Percentiles rank a stretch among this genome's conserved stretches.
Evolutionary conservation across 1,140 invertebrate genomes (phyloP).

Genomic region (Drosophila gunungcola): DNA sequence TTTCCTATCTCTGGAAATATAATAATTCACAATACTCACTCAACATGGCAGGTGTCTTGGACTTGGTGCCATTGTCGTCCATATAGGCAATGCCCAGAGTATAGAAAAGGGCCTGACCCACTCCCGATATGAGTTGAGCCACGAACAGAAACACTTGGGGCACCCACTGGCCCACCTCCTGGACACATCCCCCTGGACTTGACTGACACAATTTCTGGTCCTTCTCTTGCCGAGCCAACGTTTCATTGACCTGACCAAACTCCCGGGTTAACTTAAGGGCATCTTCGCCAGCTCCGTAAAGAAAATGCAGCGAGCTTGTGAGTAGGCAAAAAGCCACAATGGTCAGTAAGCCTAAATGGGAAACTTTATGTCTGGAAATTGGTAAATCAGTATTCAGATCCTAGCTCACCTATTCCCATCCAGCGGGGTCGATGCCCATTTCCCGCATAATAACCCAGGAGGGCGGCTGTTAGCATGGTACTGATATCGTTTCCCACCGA

Average conservation of each 20-base stretch:
- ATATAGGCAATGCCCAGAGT: constrained; percentile 89
- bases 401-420: constrained; percentile 69
- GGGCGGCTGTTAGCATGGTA: constrained; percentile 57
- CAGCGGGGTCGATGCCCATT: constrained; percentile 73
- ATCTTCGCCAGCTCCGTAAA: constrained; percentile 90
- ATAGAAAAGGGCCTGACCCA: constrained; percentile 88
- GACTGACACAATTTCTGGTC: constrained; percentile 48
- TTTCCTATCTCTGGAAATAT: too few species aligned
- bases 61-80: constrained; percentile 89
- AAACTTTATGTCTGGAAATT: constrained; percentile 5
- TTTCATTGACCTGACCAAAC: constrained; percentile 84
- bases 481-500: constrained; percentile 88
- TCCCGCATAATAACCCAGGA: constrained; percentile 69
- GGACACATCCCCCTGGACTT: constrained; percentile 20
- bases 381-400: constrained; percentile 85
- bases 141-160: constrained; percentile 87
- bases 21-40: constrained; percentile 84
- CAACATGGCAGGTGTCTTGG: constrained; percentile 88
- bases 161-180: constrained; percentile 85
- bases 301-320: constrained; percentile 89
- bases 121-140: constrained; percentile 88
- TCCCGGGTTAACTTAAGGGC: constrained; percentile 88
- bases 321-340: constrained; percentile 89
- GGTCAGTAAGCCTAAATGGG: constrained; percentile 87
- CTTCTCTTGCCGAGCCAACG: constrained; percentile 31